phyloP scores from a whole-genome alignment of 2,888 invertebrate species.

The Protodeltote pygarga region DNA sequence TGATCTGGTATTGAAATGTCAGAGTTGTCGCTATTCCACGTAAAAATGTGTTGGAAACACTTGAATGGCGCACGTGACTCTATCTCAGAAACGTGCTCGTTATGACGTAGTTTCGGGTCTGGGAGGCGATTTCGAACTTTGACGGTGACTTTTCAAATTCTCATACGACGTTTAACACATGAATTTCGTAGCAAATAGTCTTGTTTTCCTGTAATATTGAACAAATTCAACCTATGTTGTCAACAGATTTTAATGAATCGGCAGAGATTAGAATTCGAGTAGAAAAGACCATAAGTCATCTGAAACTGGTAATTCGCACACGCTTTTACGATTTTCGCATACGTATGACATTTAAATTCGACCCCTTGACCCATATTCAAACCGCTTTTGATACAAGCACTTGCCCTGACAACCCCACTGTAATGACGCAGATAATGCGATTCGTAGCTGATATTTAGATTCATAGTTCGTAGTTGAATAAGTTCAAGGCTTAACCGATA shows the following conservation, averaged over 20 bases:
- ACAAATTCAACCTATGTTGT: too few relatives aligned
- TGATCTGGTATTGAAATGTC: conserved; percentile 17
- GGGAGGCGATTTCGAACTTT: conserved; percentile 1
- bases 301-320: neutral
- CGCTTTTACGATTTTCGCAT: too few relatives aligned
- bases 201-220: too few relatives aligned
- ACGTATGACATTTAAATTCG: conserved; percentile 4
- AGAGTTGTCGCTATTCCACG: neutral
- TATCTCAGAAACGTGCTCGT: conserved; percentile 40
- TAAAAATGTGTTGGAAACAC: conserved; percentile 21
- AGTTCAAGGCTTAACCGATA: conserved; percentile 9
- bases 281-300: too few relatives aligned
- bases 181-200: too few relatives aligned
- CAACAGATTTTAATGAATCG: too few relatives aligned
- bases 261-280: too few relatives aligned
- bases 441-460: conserved; percentile 19
- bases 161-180: too few relatives aligned
- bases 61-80: conserved; percentile 37
- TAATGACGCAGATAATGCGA: conserved; percentile 25
- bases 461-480: conserved; percentile 12
- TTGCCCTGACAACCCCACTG: conserved; percentile 23
- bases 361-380: conserved; percentile 32
- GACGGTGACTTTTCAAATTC: neutral
- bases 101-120: conserved; percentile 26
- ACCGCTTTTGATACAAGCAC: conserved; percentile 32